phyloP scores from a whole-genome alignment of 2,888 invertebrate genomes.

The Spialia ferax region DNA sequence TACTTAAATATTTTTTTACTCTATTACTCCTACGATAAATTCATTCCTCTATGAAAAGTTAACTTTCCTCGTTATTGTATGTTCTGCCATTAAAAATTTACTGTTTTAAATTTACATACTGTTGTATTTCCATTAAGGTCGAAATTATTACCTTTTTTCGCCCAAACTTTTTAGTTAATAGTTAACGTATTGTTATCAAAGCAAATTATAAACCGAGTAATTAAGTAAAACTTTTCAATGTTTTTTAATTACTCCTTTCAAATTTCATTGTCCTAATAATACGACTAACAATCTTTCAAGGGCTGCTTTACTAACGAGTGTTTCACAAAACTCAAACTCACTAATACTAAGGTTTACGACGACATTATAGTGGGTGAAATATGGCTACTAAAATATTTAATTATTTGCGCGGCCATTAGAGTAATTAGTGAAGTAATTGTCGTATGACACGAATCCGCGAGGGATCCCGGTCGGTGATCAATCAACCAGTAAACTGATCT shows the following conservation, averaged over 20 bases:
- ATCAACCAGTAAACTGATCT: slow-evolving; percentile 21
- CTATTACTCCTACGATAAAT: too few species aligned
- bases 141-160: too few species aligned
- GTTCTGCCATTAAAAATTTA: too few species aligned
- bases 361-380: slow-evolving; percentile 25
- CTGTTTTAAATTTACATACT: too few species aligned
- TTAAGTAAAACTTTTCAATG: not conserved
- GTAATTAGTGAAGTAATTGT: slow-evolving; percentile 36
- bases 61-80: too few species aligned
- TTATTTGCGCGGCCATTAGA: slow-evolving; percentile 36
- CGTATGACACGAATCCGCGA: slow-evolving; percentile 31
- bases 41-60: too few species aligned
- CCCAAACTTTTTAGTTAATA: too few species aligned
- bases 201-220: too few species aligned
- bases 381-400: slow-evolving; percentile 38
- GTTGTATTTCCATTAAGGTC: too few species aligned
- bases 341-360: slow-evolving; percentile 20
- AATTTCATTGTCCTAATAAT: not conserved
- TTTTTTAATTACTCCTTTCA: not conserved
- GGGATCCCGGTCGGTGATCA: slow-evolving; percentile 24
- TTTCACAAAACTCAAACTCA: slow-evolving; percentile 14
- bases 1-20: too few species aligned
- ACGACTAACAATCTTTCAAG: not conserved
- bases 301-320: not conserved
- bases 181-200: too few species aligned